Percentiles rank a stretch among this genome's conserved stretches.
Evolutionary conservation across 2,888 invertebrate species (phyloP).

Genomic region (Hybos culiciformis): DNA sequence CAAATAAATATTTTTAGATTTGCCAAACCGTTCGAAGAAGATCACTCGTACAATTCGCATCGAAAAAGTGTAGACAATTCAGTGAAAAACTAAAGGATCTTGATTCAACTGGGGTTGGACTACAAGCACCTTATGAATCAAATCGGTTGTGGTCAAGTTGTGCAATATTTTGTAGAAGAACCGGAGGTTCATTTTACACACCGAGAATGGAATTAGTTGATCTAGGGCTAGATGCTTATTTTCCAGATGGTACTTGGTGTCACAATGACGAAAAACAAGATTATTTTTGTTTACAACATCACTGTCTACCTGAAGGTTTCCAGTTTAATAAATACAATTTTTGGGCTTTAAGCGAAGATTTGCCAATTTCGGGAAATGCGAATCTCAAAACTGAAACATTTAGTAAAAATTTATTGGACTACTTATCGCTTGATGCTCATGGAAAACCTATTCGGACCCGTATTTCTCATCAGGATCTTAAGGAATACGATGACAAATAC

Average conservation of each 20-base stretch:
- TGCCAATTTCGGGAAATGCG: conserved; percentile 52
- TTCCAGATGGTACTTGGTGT: conserved; percentile 73
- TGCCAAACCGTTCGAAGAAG: conserved; percentile 32
- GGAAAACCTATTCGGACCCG: conserved; percentile 48
- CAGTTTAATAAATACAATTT: conserved; percentile 43
- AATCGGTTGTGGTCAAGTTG: conserved; percentile 66
- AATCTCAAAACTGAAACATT: conserved; percentile 34
- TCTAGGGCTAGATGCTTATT: conserved; percentile 55
- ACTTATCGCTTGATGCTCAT: conserved; percentile 45
- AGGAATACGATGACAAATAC: conserved; percentile 3
- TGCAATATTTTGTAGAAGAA: conserved; percentile 57
- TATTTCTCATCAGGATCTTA: conserved; percentile 39
- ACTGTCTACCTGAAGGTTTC: conserved; percentile 59
- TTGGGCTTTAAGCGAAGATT: conserved; percentile 41
- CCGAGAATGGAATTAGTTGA: conserved; percentile 63
- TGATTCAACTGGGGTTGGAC: conserved; percentile 51
- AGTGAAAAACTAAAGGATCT: conserved; percentile 45
- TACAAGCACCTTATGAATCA: conserved; percentile 61
- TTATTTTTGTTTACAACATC: conserved; percentile 60
- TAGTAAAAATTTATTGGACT: conserved; percentile 41
- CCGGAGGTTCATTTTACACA: conserved; percentile 55
- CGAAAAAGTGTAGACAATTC: conserved; percentile 49
- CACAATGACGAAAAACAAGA: conserved; percentile 48
- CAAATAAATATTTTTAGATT: conserved; percentile 20
- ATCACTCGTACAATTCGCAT: conserved; percentile 43